Percentiles rank a stretch among this genome's conserved stretches.
Conservation (phyloP, 2,113 vertebrate species). For the Crypturellus undulatus region DNA sequence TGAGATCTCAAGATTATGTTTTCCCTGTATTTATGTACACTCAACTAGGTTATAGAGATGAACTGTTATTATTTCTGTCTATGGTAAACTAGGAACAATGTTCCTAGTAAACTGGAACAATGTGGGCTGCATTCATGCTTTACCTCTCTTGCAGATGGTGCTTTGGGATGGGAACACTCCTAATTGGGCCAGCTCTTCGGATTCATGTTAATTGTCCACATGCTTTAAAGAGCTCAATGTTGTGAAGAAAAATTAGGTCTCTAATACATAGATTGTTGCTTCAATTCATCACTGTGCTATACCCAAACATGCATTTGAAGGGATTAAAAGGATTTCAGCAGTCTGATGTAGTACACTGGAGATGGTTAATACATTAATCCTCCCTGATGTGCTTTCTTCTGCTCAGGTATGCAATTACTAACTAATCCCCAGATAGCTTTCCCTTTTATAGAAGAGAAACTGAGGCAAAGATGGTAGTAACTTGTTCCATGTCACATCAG, state of each 20-base stretch:
- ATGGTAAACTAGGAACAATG: slow-evolving; percentile 62
- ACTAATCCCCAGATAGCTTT: not conserved
- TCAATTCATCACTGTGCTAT: not conserved
- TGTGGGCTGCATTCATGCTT: not conserved
- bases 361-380: not conserved
- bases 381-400: not conserved
- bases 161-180: slow-evolving; percentile 6
- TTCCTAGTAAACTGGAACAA: not conserved
- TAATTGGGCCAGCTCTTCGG: not conserved
- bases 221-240: not conserved
- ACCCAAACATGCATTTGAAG: not conserved
- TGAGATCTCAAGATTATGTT: slow-evolving; percentile 74
- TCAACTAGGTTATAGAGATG: slow-evolving; percentile 81
- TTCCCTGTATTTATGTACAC: slow-evolving; percentile 84
- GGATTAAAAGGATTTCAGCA: slow-evolving; percentile 4
- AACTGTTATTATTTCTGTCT: slow-evolving; percentile 83
- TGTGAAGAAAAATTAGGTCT: not conserved
- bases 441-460: not conserved
- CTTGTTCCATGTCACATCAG: not conserved
- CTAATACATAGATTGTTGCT: not conserved
- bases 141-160: slow-evolving; percentile 9
- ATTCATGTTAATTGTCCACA: slow-evolving; percentile 11
- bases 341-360: not conserved
- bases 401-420: not conserved
- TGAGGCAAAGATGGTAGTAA: not conserved